Evolutionary conservation across 1,140 invertebrate genomes (phyloP).

Genomic region (Teleogryllus occipitalis): DNA sequence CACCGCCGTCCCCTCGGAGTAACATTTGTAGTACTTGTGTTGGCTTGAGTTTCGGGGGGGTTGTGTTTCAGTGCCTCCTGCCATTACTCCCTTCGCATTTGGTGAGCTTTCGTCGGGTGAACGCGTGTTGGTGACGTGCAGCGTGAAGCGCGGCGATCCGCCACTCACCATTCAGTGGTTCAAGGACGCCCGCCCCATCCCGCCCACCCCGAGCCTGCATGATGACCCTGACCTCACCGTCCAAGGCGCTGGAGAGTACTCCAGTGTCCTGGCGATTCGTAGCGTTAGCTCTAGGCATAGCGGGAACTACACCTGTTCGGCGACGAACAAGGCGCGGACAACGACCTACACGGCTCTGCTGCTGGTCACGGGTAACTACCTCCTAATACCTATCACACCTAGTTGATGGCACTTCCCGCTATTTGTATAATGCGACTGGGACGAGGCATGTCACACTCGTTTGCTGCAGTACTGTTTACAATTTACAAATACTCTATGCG

Average conservation of each 20-base stretch:
- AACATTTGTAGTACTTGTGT: constrained; percentile 8
- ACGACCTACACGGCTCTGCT: constrained; percentile 36
- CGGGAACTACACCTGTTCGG: constrained; percentile 39
- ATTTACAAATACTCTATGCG: not conserved
- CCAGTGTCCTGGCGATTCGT: constrained; percentile 34
- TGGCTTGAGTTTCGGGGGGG: constrained; percentile 17
- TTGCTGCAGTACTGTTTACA: not conserved
- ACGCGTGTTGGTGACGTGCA: constrained; percentile 31
- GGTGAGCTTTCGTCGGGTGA: constrained; percentile 30
- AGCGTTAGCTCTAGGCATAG: constrained; percentile 33
- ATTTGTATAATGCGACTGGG: not conserved
- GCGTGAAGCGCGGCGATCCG: constrained; percentile 35
- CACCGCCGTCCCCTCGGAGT: not conserved
- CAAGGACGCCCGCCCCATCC: constrained; percentile 33
- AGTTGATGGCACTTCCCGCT: not conserved
- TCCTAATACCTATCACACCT: not conserved
- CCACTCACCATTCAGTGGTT: constrained; percentile 39
- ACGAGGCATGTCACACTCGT: not conserved
- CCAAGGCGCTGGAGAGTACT: constrained; percentile 31
- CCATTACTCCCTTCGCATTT: constrained; percentile 55
- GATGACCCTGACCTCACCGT: constrained; percentile 34
- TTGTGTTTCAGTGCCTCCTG: constrained; percentile 50
- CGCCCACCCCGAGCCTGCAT: constrained; percentile 10
- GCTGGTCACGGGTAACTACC: constrained; percentile 39
- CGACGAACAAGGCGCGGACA: constrained; percentile 31